These are phyloP conservation scores for Aphaenogaster ashmeadi DNA, from an alignment of 1,140 invertebrate species.

Conservation along the genomic window DNA sequence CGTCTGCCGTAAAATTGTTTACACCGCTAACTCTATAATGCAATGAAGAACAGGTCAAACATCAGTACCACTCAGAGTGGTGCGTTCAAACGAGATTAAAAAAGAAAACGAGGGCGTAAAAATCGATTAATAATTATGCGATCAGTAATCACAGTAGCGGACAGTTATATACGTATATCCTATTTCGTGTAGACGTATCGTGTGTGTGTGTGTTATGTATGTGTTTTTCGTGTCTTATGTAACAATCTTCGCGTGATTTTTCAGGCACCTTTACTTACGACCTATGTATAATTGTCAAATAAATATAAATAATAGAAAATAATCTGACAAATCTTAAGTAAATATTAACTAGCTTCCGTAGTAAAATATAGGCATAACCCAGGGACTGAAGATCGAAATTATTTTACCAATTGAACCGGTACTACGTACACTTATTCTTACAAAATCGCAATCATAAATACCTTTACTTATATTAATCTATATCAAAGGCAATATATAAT, in stretches of 20 bases:
- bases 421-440: neutral
- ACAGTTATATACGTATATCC: conserved; percentile 65
- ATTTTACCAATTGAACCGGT: neutral
- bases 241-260: conserved; percentile 76
- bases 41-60: conserved; percentile 62
- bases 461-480: neutral
- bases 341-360: conserved; percentile 50
- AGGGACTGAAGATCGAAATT: conserved; percentile 21
- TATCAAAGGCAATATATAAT: neutral
- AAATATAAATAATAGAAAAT: conserved; percentile 80
- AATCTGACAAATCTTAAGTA: conserved; percentile 61
- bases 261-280: conserved; percentile 81
- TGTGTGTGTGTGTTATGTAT: conserved; percentile 21
- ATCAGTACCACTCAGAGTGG: conserved; percentile 30
- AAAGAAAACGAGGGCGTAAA: conserved; percentile 61
- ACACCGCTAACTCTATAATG: conserved; percentile 65
- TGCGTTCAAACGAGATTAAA: conserved; percentile 42
- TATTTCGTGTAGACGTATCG: conserved; percentile 46
- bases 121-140: conserved; percentile 77
- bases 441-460: conserved; percentile 8
- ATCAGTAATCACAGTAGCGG: conserved; percentile 79
- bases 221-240: conserved; percentile 38
- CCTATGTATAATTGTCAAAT: conserved; percentile 76
- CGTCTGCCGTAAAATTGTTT: neutral
- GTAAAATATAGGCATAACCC: conserved; percentile 62